These are phyloP conservation scores for Criorhina ranunculi DNA, from an alignment of 2,888 invertebrate species.

Conservation along the genomic window DNA sequence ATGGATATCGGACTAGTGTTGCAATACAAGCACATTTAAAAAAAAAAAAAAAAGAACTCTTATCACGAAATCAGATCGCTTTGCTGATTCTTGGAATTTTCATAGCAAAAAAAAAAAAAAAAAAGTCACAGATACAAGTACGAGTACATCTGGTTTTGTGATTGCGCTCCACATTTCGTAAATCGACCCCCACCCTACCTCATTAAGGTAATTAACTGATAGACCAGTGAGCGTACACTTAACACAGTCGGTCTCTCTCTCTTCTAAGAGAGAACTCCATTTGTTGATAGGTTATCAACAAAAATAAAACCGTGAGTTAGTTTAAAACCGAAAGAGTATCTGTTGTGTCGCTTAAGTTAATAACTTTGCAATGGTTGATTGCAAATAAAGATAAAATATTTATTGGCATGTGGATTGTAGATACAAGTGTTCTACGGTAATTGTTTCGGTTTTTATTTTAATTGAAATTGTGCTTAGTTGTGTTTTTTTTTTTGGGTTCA, in stretches of 20 bases:
- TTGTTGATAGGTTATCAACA: slow-evolving; percentile 53
- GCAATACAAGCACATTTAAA: too few relatives aligned
- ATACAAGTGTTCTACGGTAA: slow-evolving; percentile 39
- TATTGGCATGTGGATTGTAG: too few relatives aligned
- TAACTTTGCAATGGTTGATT: slow-evolving; percentile 51
- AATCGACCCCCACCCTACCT: not conserved
- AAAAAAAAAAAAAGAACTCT: too few relatives aligned
- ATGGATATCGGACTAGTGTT: slow-evolving; percentile 1
- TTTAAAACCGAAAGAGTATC: slow-evolving; percentile 43
- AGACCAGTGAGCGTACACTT: not conserved
- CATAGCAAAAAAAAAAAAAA: not conserved
- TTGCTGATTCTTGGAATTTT: not conserved
- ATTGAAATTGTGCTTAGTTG: slow-evolving; percentile 23
- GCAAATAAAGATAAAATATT: slow-evolving; percentile 27
- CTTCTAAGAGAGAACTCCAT: not conserved
- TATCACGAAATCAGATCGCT: not conserved
- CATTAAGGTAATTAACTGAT: slow-evolving; percentile 21
- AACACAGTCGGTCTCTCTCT: too few relatives aligned
- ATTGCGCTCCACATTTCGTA: not conserved
- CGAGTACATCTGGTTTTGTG: slow-evolving; percentile 3
- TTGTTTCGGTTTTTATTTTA: slow-evolving; percentile 16
- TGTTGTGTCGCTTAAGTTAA: slow-evolving; percentile 41
- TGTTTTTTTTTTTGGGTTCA: not conserved
- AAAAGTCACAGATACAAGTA: not conserved
- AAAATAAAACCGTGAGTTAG: slow-evolving; percentile 41